Percentiles rank a stretch among this genome's conserved stretches.
Evolutionary conservation across 1,140 invertebrate species (phyloP).

Genomic region (Trichonephila clavipes): DNA sequence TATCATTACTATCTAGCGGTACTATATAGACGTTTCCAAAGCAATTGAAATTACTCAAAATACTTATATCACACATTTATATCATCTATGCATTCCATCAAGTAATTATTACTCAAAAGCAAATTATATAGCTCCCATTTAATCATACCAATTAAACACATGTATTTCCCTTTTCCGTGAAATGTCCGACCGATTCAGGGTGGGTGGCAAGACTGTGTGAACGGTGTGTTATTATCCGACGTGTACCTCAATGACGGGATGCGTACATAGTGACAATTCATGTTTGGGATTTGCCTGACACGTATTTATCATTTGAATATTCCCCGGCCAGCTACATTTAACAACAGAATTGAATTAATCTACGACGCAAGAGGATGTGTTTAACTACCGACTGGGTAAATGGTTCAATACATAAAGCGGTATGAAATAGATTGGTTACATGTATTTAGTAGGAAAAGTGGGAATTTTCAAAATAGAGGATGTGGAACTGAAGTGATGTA

Average conservation of each 20-base stretch:
- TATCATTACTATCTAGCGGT: no score
- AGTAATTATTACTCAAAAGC: background rate
- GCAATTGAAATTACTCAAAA: background rate
- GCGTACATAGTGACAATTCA: conserved; percentile 7
- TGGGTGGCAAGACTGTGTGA: background rate
- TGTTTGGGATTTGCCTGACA: conserved; percentile 17
- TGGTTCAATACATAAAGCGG: no score
- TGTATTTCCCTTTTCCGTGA: background rate
- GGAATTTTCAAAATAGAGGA: no score
- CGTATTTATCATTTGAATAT: conserved; percentile 46
- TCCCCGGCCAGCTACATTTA: background rate
- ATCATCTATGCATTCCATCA: background rate
- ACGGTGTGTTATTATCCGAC: background rate
- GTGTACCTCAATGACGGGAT: background rate
- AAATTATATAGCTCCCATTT: conserved; percentile 1
- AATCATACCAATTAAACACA: background rate
- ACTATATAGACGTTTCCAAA: background rate
- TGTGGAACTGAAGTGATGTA: no score
- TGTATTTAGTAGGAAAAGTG: no score
- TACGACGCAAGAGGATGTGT: background rate
- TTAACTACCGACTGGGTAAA: background rate
- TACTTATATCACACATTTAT: background rate
- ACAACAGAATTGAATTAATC: conserved; percentile 23
- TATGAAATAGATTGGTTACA: no score
- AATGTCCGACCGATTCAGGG: background rate